Evolutionary conservation across 2,888 invertebrate genomes (phyloP).

Genomic region (Drosophila hamatofila): DNA sequence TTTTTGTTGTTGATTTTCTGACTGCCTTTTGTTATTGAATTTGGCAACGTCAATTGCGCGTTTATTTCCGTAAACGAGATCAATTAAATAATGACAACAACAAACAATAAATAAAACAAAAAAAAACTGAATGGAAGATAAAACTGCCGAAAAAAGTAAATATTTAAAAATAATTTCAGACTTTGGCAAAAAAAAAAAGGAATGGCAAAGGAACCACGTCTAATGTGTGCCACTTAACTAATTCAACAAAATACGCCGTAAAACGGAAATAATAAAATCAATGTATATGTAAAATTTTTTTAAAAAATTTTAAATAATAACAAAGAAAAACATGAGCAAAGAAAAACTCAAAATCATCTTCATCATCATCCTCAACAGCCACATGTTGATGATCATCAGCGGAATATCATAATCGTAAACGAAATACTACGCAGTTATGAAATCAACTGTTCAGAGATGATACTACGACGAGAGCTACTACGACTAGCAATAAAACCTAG

Average conservation of each 20-base stretch:
- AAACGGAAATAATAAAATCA: constrained; percentile 61
- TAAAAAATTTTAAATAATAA: constrained; percentile 22
- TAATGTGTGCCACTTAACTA: constrained; percentile 74
- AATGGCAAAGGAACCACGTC: constrained; percentile 45
- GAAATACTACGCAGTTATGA: constrained; percentile 67
- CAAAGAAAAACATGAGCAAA: constrained; percentile 29
- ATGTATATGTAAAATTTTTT: constrained; percentile 18
- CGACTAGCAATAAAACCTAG: constrained; percentile 10
- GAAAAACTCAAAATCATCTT: constrained; percentile 68
- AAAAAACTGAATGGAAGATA: constrained; percentile 28
- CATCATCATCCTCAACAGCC: constrained; percentile 36
- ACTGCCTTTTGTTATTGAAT: constrained; percentile 40
- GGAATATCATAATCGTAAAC: constrained; percentile 36
- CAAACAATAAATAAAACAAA: constrained; percentile 18
- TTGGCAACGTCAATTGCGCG: constrained; percentile 57
- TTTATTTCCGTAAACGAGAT: constrained; percentile 76
- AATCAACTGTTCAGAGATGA: constrained; percentile 26
- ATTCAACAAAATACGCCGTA: constrained; percentile 77
- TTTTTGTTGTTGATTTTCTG: background rate
- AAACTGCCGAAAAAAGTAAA: constrained; percentile 51
- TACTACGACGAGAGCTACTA: background rate
- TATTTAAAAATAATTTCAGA: constrained; percentile 54
- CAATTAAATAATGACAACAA: constrained; percentile 68
- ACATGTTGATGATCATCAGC: constrained; percentile 19
- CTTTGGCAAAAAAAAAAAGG: constrained; percentile 8